Evolutionary conservation across 53 echinoderm and acorn worm species (phyloP).

Genomic region (Pentamera pediparva): DNA sequence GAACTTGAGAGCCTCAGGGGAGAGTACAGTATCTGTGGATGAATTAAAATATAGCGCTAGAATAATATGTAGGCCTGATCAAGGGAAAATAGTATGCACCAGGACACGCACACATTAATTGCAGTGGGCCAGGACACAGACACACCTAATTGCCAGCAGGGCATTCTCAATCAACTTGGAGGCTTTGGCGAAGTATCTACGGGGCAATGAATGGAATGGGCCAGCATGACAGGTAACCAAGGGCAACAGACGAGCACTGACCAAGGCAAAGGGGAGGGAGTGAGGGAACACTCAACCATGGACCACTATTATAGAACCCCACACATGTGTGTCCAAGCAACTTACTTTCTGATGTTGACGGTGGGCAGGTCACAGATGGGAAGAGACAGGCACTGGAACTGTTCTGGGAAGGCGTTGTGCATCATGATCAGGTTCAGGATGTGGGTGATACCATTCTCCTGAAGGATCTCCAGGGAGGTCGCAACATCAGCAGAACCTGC

Average conservation of each 20-base stretch:
- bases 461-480: slow-evolving; percentile 49
- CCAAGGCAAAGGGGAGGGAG: too few relatives aligned
- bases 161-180: slow-evolving; percentile 62
- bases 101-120: slow-evolving; percentile 84
- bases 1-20: slow-evolving; percentile 66
- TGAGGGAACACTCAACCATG: not conserved
- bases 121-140: slow-evolving; percentile 82
- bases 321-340: not conserved
- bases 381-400: slow-evolving; percentile 60
- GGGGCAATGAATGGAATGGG: too few relatives aligned
- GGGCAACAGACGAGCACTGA: too few relatives aligned
- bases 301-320: not conserved
- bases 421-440: slow-evolving; percentile 71
- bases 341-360: slow-evolving; percentile 73
- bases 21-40: slow-evolving; percentile 54
- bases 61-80: not conserved
- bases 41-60: not conserved
- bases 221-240: too few relatives aligned
- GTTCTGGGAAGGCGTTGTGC: slow-evolving; percentile 52
- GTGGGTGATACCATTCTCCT: slow-evolving; percentile 70
- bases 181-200: too few relatives aligned
- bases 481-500: slow-evolving; percentile 90
- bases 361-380: slow-evolving; percentile 78
- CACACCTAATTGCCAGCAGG: slow-evolving; percentile 39
- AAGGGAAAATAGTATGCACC: too few relatives aligned